Base-by-base conservation (phyloP, 1,140 invertebrate species). In the Augochlora pura region DNA sequence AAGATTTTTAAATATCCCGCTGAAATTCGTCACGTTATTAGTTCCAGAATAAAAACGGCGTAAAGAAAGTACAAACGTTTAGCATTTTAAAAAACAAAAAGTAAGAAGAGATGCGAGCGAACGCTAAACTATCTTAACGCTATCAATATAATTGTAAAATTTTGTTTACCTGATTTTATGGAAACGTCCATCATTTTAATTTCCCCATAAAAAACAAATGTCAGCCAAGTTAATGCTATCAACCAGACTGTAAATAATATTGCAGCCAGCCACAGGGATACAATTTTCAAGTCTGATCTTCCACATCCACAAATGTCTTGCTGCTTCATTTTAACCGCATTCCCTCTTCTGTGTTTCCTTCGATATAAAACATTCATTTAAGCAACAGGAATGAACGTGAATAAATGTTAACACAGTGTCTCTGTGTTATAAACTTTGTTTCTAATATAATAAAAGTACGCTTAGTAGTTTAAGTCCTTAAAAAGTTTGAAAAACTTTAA, bases 181-280 rank as follows among this genome's bases (percentile, higher is more conserved):
- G 92, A 92, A 27, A 84, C 77, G 62, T 94, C 92, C 86, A 94
- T 92, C 62, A 89, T 90, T 76, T 87, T 88, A 63, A 94, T 91
- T 87, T 94, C 93, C 65, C 90, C 88, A 63, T 93, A 93, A n/a
- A 94, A 86, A 67, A 93, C 86, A n/a, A 92, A 87, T 32, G 93
- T 93, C 25, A 93, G 75, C 93, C 93, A 93, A 10, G 93, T 92
- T 1, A 94, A 84, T 38, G 88, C 87, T 23, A 92, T 86, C 62
- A 94, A 77, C 94, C 94, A 94, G 82, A 92, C 90, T 0, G 85
- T 88, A 54, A 93, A 89, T 59, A 93, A 85, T 67, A 91, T 68
- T 18, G 88, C 85, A n/a, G 87, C 88, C 49, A 93, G 46, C 88
- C 91, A 92, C 74, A 93, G 76, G 18, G 89, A 89, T 71, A 91